phyloP scores from a whole-genome alignment of 1,140 invertebrate genomes.

The Calliopsis andreniformis region DNA sequence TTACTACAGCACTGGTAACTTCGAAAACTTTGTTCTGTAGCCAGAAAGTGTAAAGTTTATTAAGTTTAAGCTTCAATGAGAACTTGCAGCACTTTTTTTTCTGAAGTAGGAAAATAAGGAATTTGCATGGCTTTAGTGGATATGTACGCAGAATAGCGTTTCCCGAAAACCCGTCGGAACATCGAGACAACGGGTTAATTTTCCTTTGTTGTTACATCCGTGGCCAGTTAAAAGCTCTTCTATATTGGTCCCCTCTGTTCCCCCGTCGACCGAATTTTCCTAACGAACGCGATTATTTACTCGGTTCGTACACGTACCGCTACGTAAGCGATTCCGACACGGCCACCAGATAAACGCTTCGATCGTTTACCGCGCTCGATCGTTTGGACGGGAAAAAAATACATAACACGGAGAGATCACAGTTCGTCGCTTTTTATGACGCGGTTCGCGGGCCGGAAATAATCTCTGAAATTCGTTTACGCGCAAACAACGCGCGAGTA shows the following conservation, averaged over 20 bases:
- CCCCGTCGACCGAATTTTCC: not conserved
- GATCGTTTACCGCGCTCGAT: conserved; percentile 46
- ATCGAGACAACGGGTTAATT: too few relatives aligned
- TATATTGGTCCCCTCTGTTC: not conserved
- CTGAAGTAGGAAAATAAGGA: too few relatives aligned
- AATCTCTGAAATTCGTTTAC: conserved; percentile 49
- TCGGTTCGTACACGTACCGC: conserved; percentile 7
- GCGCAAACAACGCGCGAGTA: conserved; percentile 17
- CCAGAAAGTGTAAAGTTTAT: too few relatives aligned
- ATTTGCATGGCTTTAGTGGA: too few relatives aligned
- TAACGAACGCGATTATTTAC: conserved; percentile 35
- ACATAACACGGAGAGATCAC: conserved; percentile 26
- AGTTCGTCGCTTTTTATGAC: conserved; percentile 48
- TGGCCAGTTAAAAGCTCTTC: not conserved
- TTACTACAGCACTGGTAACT: too few relatives aligned
- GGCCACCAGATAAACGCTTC: conserved; percentile 20
- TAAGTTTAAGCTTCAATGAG: too few relatives aligned
- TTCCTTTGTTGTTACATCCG: not conserved
- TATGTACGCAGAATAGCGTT: too few relatives aligned
- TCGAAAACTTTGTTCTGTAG: too few relatives aligned
- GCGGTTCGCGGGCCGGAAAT: conserved; percentile 17
- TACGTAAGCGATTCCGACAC: conserved; percentile 32
- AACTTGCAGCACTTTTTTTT: too few relatives aligned
- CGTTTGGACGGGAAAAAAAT: not conserved
- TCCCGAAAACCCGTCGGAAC: too few relatives aligned